phyloP scores from a whole-genome alignment of 2,888 invertebrate genomes.

The Neelides folsomi region DNA sequence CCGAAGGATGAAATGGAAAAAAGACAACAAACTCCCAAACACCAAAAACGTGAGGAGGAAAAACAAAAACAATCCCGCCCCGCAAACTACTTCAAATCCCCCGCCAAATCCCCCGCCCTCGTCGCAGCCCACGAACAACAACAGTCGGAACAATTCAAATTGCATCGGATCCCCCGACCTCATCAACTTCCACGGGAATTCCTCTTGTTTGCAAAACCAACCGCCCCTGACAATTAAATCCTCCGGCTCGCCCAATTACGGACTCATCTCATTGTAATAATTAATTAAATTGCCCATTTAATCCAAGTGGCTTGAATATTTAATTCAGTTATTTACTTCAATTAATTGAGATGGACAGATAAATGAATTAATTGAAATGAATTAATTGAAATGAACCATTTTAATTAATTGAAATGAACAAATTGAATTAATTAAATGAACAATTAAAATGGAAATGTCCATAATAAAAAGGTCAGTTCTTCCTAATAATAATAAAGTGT shows the following conservation, averaged over 20 bases:
- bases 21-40: conserved; percentile 76
- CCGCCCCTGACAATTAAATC: conserved; percentile 23
- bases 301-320: no score
- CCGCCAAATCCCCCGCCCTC: not conserved
- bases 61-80: conserved; percentile 59
- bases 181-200: conserved; percentile 18
- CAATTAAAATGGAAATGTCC: no score
- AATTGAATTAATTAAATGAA: no score
- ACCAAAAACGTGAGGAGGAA: conserved; percentile 65
- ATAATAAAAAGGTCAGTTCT: no score
- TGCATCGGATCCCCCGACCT: conserved; percentile 26
- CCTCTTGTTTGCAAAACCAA: conserved; percentile 17
- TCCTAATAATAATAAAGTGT: no score
- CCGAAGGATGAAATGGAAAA: conserved; percentile 73
- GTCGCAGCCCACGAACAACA: conserved; percentile 40
- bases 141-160: conserved; percentile 35
- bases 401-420: no score
- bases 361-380: no score
- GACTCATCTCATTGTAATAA: conserved; percentile 47
- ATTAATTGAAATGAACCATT: no score
- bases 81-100: not conserved
- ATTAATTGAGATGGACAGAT: no score
- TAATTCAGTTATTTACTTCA: no score
- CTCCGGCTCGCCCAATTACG: conserved; percentile 52
- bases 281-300: conserved; percentile 1